A percentile compares a stretch with the other conserved stretches of the same genome.
Conservation (phyloP, 2,797 vertebrate species). For the Hydrocynus forskahlii region DNA sequence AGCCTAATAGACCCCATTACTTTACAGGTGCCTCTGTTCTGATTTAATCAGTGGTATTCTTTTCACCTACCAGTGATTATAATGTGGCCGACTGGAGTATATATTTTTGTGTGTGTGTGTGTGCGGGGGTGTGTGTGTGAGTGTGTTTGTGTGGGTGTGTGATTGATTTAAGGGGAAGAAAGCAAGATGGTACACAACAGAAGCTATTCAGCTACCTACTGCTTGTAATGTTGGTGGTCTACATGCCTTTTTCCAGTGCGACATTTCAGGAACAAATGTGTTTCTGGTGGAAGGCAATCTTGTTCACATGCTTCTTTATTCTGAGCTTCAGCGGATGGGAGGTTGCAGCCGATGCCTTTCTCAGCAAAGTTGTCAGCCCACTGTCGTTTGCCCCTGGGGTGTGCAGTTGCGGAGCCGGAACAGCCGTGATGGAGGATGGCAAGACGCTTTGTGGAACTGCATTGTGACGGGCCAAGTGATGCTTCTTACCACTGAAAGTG, state of each 20-base stretch:
- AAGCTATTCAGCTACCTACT: not conserved
- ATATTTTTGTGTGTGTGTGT: no score
- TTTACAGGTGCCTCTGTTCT: no score
- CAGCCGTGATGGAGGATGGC: not conserved
- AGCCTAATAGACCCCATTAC: no score
- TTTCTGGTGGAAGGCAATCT: not conserved
- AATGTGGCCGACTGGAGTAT: no score
- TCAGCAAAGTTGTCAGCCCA: constrained; percentile 17
- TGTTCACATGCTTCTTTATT: constrained; percentile 10
- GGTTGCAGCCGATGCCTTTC: constrained; percentile 6
- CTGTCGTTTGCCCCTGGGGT: not conserved
- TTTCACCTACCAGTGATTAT: no score
- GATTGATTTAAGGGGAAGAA: not conserved
- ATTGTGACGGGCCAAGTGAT: not conserved
- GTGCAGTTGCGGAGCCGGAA: not conserved
- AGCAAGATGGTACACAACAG: not conserved
- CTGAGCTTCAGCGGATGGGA: not conserved
- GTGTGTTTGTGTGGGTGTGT: not conserved
- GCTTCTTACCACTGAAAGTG: not conserved
- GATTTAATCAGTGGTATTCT: no score
- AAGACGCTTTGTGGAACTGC: constrained; percentile 11
- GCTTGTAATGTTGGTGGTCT: constrained; percentile 12
- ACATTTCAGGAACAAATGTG: not conserved
- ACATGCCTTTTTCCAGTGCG: not conserved
- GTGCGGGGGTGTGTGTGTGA: no score